These are phyloP conservation scores for Zaprionus africanus DNA, from an alignment of 1,140 invertebrate genomes.

Conservation along the genomic window DNA sequence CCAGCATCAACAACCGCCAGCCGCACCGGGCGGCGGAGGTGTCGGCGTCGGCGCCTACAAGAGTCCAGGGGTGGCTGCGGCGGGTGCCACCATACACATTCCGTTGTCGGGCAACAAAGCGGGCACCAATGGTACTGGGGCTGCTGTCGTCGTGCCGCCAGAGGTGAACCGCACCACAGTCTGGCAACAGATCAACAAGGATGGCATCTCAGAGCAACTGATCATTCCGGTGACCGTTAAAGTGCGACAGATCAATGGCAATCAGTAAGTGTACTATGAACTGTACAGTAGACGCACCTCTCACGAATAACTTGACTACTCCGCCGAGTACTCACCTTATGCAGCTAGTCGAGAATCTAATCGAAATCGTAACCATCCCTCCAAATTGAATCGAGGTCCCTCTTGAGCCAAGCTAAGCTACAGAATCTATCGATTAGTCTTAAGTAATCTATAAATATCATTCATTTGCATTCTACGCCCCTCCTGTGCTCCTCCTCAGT, in stretches of 20 bases:
- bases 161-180: conserved; percentile 96
- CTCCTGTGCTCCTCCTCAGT: conserved; percentile 48
- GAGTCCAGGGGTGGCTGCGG: conserved; percentile 55
- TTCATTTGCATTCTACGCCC: conserved; percentile 45
- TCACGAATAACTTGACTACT: neutral
- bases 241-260: conserved; percentile 81
- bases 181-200: conserved; percentile 94
- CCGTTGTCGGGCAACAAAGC: conserved; percentile 89
- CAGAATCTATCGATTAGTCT: neutral
- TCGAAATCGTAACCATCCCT: neutral
- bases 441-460: conserved; percentile 33
- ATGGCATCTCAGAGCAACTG: conserved; percentile 73
- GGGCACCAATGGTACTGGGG: conserved; percentile 74
- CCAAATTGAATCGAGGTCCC: neutral
- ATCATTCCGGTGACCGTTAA: conserved; percentile 76
- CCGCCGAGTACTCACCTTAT: neutral
- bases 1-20: conserved; percentile 54
- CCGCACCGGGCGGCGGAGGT: conserved; percentile 47
- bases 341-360: conserved; percentile 16
- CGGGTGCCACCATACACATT: conserved; percentile 80
- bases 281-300: conserved; percentile 2
- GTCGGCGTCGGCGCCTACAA: conserved; percentile 65
- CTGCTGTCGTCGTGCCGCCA: conserved; percentile 93
- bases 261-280: conserved; percentile 73
- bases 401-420: neutral